A percentile compares a stretch with the other conserved stretches of the same genome.
Conservation (phyloP, 2,113 vertebrate genomes). For the Alaudala cheleensis region DNA sequence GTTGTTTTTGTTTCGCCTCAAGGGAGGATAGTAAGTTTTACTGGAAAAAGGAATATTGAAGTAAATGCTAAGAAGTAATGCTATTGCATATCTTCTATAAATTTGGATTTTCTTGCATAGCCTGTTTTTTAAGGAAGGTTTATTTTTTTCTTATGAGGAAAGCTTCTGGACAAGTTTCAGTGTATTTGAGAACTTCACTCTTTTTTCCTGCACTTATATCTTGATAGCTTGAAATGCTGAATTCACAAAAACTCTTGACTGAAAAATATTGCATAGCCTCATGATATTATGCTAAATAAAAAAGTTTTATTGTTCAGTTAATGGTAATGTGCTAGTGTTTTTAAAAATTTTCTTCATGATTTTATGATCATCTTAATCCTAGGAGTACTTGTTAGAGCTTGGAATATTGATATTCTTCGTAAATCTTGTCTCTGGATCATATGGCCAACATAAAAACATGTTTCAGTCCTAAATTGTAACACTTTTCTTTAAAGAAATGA, state of each 20-base stretch:
- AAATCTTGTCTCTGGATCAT: not conserved
- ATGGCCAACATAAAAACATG: not conserved
- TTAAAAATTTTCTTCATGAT: not conserved
- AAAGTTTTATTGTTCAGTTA: not conserved
- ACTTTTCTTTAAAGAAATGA: not conserved
- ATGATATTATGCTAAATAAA: not conserved
- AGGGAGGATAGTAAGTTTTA: not conserved
- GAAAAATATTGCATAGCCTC: not conserved
- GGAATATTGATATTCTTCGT: not conserved
- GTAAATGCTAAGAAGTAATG: not conserved
- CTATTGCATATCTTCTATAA: not conserved
- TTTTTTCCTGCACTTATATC: not conserved
- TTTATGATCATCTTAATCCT: not conserved
- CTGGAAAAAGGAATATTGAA: not conserved
- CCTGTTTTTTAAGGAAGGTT: not conserved
- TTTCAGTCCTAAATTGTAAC: not conserved
- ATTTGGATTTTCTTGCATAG: not conserved
- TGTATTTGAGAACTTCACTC: not conserved
- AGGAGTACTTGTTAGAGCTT: not conserved
- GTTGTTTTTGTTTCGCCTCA: not conserved
- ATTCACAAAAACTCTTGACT: not conserved
- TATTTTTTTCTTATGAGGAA: not conserved
- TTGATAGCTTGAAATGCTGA: not conserved
- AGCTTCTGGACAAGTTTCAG: not conserved
- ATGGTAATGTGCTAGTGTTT: not conserved